A percentile compares a stretch with the other conserved stretches of the same genome.
Conservation (phyloP, 2,888 invertebrate species). For the Dasypolia templi region DNA sequence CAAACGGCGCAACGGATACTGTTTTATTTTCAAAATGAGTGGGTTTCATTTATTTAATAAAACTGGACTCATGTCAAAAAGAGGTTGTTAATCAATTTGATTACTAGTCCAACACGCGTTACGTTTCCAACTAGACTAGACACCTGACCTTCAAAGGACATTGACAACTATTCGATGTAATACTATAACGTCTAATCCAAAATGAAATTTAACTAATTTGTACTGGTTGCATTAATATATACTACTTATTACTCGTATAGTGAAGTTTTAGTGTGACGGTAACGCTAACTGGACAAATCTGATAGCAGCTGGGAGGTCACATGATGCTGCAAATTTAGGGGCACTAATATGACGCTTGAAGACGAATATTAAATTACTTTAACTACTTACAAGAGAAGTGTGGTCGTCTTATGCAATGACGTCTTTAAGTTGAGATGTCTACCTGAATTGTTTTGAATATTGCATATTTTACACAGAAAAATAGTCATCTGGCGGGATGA, state of each 20-base stretch:
- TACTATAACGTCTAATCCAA: too few relatives aligned
- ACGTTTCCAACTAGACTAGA: neutral
- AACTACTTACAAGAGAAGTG: neutral
- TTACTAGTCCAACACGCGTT: neutral
- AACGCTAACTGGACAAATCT: slow-evolving; percentile 11
- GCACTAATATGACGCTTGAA: slow-evolving; percentile 6
- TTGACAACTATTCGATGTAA: neutral
- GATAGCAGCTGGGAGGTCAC: slow-evolving; percentile 13
- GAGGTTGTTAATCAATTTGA: neutral
- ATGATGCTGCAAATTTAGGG: neutral
- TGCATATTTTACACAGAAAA: neutral
- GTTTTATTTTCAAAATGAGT: neutral
- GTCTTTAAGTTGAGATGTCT: neutral
- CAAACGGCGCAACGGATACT: neutral
- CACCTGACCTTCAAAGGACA: neutral
- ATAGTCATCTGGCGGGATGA: neutral
- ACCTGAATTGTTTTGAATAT: neutral
- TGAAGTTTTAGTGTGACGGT: neutral
- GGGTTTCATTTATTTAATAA: neutral
- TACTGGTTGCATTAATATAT: too few relatives aligned
- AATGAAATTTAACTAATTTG: neutral
- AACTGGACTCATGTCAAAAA: neutral
- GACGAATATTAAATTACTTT: neutral
- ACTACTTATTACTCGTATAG: neutral
- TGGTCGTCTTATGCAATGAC: neutral